Conservation (phyloP, 1,140 invertebrate genomes). For the Reticulitermes speratus region DNA sequence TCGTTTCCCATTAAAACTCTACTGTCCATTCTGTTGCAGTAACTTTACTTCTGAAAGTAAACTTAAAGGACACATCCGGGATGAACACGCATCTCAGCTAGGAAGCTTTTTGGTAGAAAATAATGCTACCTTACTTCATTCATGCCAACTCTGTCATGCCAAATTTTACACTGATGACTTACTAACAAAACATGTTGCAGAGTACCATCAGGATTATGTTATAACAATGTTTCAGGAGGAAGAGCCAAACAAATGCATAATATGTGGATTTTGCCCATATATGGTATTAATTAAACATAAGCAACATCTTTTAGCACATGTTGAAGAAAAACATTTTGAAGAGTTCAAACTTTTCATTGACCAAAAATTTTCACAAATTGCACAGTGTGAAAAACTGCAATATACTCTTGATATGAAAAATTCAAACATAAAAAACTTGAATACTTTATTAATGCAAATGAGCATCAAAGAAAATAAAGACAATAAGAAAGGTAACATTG, state of each 20-base stretch:
- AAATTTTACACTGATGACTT: background rate
- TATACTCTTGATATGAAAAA: background rate
- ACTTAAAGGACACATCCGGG: constrained; percentile 41
- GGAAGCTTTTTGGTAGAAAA: background rate
- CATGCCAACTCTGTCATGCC: background rate
- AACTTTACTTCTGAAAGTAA: constrained; percentile 40
- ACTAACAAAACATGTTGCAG: background rate
- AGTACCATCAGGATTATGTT: constrained; percentile 27
- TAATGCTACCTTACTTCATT: background rate
- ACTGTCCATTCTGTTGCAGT: constrained; percentile 41
- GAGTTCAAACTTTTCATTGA: constrained; percentile 37
- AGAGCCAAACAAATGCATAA: constrained; percentile 34
- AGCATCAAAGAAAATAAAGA: background rate
- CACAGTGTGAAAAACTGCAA: background rate
- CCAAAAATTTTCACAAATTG: constrained; percentile 32
- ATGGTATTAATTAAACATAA: constrained; percentile 37
- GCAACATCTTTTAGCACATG: constrained; percentile 40
- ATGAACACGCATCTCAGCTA: background rate
- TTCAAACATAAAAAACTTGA: background rate
- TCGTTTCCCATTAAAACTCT: constrained; percentile 35
- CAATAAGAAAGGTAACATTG: too few relatives aligned
- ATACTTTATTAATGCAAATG: background rate
- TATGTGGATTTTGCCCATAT: constrained; percentile 40
- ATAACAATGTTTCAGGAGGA: constrained; percentile 35
- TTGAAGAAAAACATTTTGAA: constrained; percentile 41